Base-by-base conservation (phyloP, 2,797 vertebrate genomes). In the Cercopithecus mitis region DNA sequence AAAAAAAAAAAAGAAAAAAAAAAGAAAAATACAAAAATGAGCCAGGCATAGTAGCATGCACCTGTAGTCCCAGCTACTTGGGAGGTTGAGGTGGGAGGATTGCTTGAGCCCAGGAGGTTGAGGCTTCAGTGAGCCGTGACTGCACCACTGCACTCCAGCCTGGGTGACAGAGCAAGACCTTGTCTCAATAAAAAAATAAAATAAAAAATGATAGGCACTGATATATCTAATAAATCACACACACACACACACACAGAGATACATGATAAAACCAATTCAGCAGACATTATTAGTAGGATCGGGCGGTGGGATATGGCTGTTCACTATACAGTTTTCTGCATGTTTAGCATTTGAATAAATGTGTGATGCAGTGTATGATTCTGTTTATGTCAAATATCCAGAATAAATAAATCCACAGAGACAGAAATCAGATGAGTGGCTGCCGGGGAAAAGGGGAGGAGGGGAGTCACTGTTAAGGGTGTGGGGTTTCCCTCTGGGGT, bases 291-390 rank as follows among this genome's bases (percentile, higher is more conserved):
- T 0, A 4, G 43, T 2, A 19, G 43, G 2, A 11, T 72, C 12
- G n/a, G n/a, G 47, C 3, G 15, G 19, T 14, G 2, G 41, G 41
- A 33, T 2, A 4, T 0, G 4, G 30, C 27, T 10, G 8, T 2
- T 45, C 33, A 6, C 58, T 25, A 6, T 27, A 41, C 24, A 25
- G 22, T 79, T 64, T n/a, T 24, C 55, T 76, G 72, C 45, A 3
- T 0, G 2, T 75, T 73, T 27, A 24, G 11, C 2, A 36, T 36
- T 70, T 58, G 57, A 27, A 58, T 58, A 58, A 58, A 58, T 11
- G 52, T 52, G 52, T 52, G 52, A 12, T 79, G 6, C 9, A 6
- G 1, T 3, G 20, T 14, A 20, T 4, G 14, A n/a, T 57, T 33
- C 39, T 2, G 0, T 33, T 88, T 15, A 25, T 15, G 8, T 25